A percentile compares a stretch with the other conserved stretches of the same genome.
Conservation (phyloP, 2,888 invertebrate genomes). For the Rhorus exstirpatorius region DNA sequence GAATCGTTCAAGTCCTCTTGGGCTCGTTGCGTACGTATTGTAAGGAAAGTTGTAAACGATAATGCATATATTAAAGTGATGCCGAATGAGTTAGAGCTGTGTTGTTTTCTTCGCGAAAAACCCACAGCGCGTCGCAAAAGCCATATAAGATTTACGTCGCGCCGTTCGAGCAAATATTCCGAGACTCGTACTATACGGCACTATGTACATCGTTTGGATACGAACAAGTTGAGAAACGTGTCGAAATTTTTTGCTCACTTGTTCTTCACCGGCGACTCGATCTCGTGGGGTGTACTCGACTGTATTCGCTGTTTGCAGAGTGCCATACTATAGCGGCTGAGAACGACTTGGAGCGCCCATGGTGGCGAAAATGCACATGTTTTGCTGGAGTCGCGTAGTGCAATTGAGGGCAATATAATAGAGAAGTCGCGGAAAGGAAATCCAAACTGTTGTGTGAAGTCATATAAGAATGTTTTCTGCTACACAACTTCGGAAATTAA, state of each 20-base stretch:
- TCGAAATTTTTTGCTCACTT: slow-evolving; percentile 99
- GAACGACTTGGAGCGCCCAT: too few relatives aligned
- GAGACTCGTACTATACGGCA: too few relatives aligned
- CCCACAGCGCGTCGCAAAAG: too few relatives aligned
- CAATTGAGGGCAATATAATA: too few relatives aligned
- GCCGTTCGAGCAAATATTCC: slow-evolving; percentile 97
- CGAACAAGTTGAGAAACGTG: slow-evolving; percentile 97
- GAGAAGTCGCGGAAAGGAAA: too few relatives aligned
- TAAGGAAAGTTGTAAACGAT: slow-evolving; percentile 67
- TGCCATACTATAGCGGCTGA: too few relatives aligned
- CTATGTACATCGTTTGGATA: slow-evolving; percentile 98
- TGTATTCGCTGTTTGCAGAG: too few relatives aligned
- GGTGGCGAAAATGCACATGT: too few relatives aligned
- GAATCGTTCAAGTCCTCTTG: slow-evolving; percentile 46
- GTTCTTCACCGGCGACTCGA: slow-evolving; percentile 98
- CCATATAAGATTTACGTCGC: slow-evolving; percentile 96
- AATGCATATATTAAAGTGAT: slow-evolving; percentile 64
- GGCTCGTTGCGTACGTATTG: slow-evolving; percentile 55
- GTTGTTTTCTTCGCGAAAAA: background rate
- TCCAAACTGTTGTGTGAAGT: too few relatives aligned
- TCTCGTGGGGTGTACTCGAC: slow-evolving; percentile 97
- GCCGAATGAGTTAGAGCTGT: slow-evolving; percentile 38
- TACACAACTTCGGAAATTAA: too few relatives aligned
- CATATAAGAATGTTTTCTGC: too few relatives aligned
- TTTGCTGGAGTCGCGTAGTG: too few relatives aligned